A percentile compares a stretch with the other conserved stretches of the same genome.
Evolutionary conservation across 2,797 vertebrate species (phyloP).

Genomic region (Sphaeramia orbicularis): DNA sequence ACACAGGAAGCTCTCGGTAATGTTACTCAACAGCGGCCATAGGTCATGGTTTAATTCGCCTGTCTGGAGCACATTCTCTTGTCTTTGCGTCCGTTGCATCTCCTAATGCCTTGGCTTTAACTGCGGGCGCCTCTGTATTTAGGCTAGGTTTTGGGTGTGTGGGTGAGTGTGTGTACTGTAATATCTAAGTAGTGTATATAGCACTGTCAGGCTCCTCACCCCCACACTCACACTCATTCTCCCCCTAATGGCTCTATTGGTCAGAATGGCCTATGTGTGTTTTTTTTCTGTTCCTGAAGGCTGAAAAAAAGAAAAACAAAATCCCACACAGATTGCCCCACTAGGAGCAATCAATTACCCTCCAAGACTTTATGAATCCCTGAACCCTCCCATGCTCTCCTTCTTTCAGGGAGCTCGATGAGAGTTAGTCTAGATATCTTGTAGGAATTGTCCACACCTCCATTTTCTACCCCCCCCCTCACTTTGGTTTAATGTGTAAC

Average conservation of each 20-base stretch:
- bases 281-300: conserved; percentile 70
- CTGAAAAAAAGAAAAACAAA: conserved; percentile 76
- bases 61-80: conserved; percentile 86
- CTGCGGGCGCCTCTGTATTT: conserved; percentile 83
- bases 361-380: conserved; percentile 69
- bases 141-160: conserved; percentile 71
- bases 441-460: conserved; percentile 60
- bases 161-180: conserved; percentile 74
- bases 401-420: conserved; percentile 44
- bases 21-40: conserved; percentile 88
- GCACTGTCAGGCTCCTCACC: conserved; percentile 63
- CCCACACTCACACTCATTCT: conserved; percentile 49
- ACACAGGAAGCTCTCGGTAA: conserved; percentile 89
- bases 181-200: conserved; percentile 78
- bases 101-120: conserved; percentile 77
- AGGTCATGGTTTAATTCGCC: conserved; percentile 91
- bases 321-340: conserved; percentile 79
- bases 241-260: conserved; percentile 64
- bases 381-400: conserved; percentile 57
- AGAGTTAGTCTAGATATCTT: conserved; percentile 41
- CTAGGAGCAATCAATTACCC: conserved; percentile 81
- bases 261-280: conserved; percentile 69
- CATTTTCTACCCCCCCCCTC: conserved; percentile 28
- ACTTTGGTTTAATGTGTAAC: conserved; percentile 4
- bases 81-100: conserved; percentile 73